Evolutionary conservation across 1,140 invertebrate species (phyloP).

Genomic region (Zaprionus taronus): DNA sequence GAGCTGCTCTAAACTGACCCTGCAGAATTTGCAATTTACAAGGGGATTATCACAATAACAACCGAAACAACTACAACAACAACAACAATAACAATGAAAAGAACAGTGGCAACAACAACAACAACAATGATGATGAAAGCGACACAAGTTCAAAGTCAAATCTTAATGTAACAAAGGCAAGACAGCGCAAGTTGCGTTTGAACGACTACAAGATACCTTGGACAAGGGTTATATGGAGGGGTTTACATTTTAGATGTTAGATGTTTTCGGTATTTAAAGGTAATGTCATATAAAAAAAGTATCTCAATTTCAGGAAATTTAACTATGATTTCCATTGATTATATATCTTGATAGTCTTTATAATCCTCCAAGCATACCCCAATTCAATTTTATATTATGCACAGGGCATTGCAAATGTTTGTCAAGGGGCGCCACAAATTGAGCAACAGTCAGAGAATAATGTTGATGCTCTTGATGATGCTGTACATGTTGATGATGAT

Average conservation of each 20-base stretch:
- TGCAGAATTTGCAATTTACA: slow-evolving; percentile 63
- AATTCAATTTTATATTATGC: not conserved
- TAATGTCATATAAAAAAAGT: not conserved
- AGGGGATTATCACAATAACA: slow-evolving; percentile 15
- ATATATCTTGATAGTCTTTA: not conserved
- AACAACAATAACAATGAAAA: not conserved
- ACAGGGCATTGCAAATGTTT: slow-evolving; percentile 1
- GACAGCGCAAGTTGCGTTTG: not conserved
- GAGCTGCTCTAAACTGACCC: slow-evolving; percentile 10
- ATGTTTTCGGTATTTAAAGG: not conserved
- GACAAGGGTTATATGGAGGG: not conserved
- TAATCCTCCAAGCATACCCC: not conserved
- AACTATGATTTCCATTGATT: too few relatives aligned
- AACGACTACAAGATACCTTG: not conserved
- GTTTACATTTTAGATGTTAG: not conserved
- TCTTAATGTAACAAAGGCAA: slow-evolving; percentile 29
- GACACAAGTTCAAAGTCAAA: slow-evolving; percentile 77
- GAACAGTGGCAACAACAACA: too few relatives aligned
- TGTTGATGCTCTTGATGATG: slow-evolving; percentile 38
- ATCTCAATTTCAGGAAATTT: too few relatives aligned
- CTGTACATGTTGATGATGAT: slow-evolving; percentile 33
- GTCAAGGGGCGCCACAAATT: slow-evolving; percentile 46
- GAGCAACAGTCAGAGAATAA: slow-evolving; percentile 9
- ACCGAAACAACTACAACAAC: not conserved
- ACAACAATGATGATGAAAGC: slow-evolving; percentile 16